A percentile compares a stretch with the other conserved stretches of the same genome.
Evolutionary conservation across 2,797 vertebrate genomes (phyloP).

Genomic region (Pseudocheirus occidentalis): DNA sequence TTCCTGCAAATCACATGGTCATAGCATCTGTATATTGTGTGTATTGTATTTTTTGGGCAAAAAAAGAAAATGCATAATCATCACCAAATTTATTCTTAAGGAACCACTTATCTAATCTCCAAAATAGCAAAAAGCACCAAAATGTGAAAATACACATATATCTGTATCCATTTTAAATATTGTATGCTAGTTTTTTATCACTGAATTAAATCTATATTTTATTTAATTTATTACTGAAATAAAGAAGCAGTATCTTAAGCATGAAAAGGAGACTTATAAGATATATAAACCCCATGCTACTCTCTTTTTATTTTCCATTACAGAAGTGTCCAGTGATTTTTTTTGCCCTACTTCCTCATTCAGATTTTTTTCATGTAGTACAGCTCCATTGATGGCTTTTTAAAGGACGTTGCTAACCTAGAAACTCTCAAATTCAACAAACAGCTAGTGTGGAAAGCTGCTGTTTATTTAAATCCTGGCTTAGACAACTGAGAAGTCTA

Average conservation of each 20-base stretch:
- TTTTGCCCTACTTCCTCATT: slow-evolving; percentile 40
- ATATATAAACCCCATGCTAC: background rate
- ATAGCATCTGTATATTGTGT: background rate
- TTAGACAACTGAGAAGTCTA: background rate
- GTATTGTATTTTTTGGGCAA: background rate
- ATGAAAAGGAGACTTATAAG: background rate
- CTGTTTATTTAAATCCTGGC: background rate
- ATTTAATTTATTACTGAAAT: slow-evolving; percentile 9
- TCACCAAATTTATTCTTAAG: background rate
- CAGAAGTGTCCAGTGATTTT: background rate
- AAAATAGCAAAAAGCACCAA: background rate
- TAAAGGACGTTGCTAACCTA: slow-evolving; percentile 6
- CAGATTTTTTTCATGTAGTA: slow-evolving; percentile 34
- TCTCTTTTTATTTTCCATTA: slow-evolving; percentile 5
- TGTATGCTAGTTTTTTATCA: slow-evolving; percentile 14
- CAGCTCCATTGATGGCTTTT: slow-evolving; percentile 15
- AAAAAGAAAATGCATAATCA: background rate
- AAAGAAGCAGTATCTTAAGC: background rate
- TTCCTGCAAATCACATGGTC: background rate
- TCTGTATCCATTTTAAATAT: background rate
- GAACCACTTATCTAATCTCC: background rate
- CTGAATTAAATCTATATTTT: background rate
- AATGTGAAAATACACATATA: background rate
- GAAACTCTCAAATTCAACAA: slow-evolving; percentile 28
- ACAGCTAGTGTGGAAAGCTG: background rate